Evolutionary conservation across 1,140 invertebrate genomes (phyloP), one percentile per base, ranked within the genome.

Genomic region (Euglossa dilemma): DNA sequence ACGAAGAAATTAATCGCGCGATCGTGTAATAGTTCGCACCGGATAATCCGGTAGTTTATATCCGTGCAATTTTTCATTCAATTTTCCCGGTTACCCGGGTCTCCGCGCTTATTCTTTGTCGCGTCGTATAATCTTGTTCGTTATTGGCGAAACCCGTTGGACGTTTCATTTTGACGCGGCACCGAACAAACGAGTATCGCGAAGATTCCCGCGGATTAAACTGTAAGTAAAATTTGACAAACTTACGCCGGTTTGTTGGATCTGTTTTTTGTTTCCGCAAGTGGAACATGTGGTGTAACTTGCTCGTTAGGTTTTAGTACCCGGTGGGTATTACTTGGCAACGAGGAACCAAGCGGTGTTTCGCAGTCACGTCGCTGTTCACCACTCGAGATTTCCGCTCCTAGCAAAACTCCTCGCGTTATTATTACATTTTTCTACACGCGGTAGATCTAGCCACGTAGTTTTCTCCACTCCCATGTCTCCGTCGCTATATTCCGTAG

Each of bases 381-480:
- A 52, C 28, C 76, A 73, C 28, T 20, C 54, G 71, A 73, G n/a
- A 69, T 71, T 59, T 36, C 25, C 43, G 45, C 9, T 36, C 11
- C n/a, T 3, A 45, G 50, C 36, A 45, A 64, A 67, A 25, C 43
- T 69, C 43, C 56, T 78, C 43, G n/a, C 11, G 52, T 78, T 78
- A 45, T 78, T 78, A 78, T 79, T 79, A 45, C 9, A 54, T 52
- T 80, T 80, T 73, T 73, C 57, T 59, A 20, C 23, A 63, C 56
- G 63, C 70, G 57, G n/a, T 8, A n/a, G 25, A 50, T 54, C 6
- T 66, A 71, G 67, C 54, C 61, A 56, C 54, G 23, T 25, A 25
- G 66, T 25, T 50, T n/a, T 14, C n/a, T 54, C 8, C 47, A 16
- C 18, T 14, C 28, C 6, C 16, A 3, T 73, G 56, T 64, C 47